Base-by-base conservation (phyloP, 2,113 vertebrate species). In the Buteo buteo region DNA sequence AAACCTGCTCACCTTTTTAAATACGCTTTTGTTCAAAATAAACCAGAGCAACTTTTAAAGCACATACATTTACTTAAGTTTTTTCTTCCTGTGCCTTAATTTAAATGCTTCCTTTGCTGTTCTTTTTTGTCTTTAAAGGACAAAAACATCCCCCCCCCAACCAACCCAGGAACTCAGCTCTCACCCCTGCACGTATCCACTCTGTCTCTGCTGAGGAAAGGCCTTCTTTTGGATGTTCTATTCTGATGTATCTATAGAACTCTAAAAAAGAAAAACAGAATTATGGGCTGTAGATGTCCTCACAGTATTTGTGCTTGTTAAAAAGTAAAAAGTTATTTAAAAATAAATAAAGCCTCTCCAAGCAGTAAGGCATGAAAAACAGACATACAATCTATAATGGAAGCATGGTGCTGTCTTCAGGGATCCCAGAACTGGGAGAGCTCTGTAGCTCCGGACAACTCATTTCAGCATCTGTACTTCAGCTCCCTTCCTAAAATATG, bases 41-140 rank as follows among this genome's bases (percentile, higher is more conserved):
- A 97, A 96, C 61, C 47, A 66, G 93, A 73, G 82, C 78, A 49
- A 40, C 80, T 92, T 95, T 82, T 93, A 66, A 81, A 94, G 83
- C 80, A 10, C 11, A 1, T 6, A 42, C 79, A 44, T 90, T 64
- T 38, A 24, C 21, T 45, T 26, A 6, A 50, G 19, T 31, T 71
- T 84, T 40, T 84, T 16, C 45, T 67, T 74, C 10, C 50, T 1
- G 0, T 1, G 4, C 50, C 17, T 89, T 70, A 22, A 83, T 70
- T 81, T 47, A 57, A 88, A 65, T 44, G 8, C 2, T 83, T 19
- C 5, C 7, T 22, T 81, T 74, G 40, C 20, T 44, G 38, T 9
- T 31, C 45, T 61, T 44, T 44, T 47, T 24, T 29, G 24, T 9
- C 57, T 78, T 11, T n/a, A 78, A 86, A 64, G 42, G 65, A 42